These are phyloP conservation scores for Lasius platythorax DNA, from an alignment of 2,888 invertebrate species.

Conservation along the genomic window DNA sequence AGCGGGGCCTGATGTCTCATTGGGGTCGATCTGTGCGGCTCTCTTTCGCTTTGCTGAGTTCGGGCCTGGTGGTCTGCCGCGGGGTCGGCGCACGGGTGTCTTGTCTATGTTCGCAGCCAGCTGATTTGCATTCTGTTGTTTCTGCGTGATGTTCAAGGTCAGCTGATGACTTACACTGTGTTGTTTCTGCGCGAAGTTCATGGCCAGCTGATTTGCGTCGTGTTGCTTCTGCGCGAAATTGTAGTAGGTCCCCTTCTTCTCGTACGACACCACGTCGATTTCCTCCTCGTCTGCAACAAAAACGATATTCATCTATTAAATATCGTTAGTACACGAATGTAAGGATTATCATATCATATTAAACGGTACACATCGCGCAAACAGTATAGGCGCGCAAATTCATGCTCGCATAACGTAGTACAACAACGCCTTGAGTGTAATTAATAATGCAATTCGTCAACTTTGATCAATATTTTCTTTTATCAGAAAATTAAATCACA, in stretches of 20 bases:
- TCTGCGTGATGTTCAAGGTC: slow-evolving; percentile 61
- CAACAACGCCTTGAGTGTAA: not conserved
- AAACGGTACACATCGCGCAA: not conserved
- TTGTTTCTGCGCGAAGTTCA: slow-evolving; percentile 82
- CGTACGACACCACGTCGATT: slow-evolving; percentile 93
- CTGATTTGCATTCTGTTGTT: slow-evolving; percentile 81
- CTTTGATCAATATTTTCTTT: not conserved
- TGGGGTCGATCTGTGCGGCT: slow-evolving; percentile 35
- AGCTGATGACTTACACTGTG: not conserved
- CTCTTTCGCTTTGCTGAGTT: slow-evolving; percentile 49
- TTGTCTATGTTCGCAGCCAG: slow-evolving; percentile 41
- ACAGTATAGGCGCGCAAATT: not conserved
- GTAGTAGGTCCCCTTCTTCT: slow-evolving; percentile 82
- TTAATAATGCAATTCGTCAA: not conserved
- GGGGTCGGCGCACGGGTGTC: slow-evolving; percentile 74
- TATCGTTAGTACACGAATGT: not conserved
- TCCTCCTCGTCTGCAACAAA: slow-evolving; percentile 93
- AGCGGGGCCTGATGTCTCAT: slow-evolving; percentile 18
- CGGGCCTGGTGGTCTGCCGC: slow-evolving; percentile 76
- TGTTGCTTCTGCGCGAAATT: slow-evolving; percentile 55
- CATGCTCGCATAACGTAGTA: not conserved
- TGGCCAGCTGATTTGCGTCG: not conserved
- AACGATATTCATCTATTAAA: slow-evolving; percentile 36
- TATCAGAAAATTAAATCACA: not conserved
- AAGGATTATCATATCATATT: not conserved